Conservation (phyloP, 2,888 invertebrate species). For the Stenurella melanura region DNA sequence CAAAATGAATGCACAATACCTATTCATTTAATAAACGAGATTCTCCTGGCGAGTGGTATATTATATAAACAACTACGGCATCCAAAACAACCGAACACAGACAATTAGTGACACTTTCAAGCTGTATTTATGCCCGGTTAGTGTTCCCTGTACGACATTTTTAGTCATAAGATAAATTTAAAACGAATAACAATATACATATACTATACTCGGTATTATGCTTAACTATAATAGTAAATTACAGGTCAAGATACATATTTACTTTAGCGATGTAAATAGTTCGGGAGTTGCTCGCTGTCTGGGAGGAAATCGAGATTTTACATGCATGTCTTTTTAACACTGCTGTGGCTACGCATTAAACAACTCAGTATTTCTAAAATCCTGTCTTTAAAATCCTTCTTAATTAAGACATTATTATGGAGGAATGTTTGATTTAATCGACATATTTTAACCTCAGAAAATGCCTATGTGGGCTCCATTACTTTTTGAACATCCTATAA, state of each 20-base stretch:
- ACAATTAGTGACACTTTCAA: conserved; percentile 62
- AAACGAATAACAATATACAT: conserved; percentile 57
- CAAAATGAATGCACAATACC: conserved; percentile 8
- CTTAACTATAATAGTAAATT: conserved; percentile 64
- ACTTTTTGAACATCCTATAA: too few species aligned
- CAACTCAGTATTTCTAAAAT: too few species aligned
- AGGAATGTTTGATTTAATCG: too few species aligned
- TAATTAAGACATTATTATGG: too few species aligned
- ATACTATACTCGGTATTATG: conserved; percentile 57
- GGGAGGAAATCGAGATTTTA: too few species aligned
- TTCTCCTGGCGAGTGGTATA: conserved; percentile 38
- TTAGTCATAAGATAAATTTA: conserved; percentile 57
- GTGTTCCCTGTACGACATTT: conserved; percentile 50
- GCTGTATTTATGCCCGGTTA: conserved; percentile 59
- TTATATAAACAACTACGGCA: conserved; percentile 49
- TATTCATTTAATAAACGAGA: conserved; percentile 39
- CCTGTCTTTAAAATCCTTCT: too few species aligned
- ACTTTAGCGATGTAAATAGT: too few species aligned
- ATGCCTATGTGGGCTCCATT: too few species aligned
- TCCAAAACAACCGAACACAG: conserved; percentile 56
- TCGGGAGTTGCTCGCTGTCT: not conserved
- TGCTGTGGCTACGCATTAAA: too few species aligned
- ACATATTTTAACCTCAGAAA: too few species aligned
- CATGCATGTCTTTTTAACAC: too few species aligned
- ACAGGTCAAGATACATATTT: conserved; percentile 56